Conservation (phyloP, 2,797 vertebrate species). For the Lepus townsendii region DNA sequence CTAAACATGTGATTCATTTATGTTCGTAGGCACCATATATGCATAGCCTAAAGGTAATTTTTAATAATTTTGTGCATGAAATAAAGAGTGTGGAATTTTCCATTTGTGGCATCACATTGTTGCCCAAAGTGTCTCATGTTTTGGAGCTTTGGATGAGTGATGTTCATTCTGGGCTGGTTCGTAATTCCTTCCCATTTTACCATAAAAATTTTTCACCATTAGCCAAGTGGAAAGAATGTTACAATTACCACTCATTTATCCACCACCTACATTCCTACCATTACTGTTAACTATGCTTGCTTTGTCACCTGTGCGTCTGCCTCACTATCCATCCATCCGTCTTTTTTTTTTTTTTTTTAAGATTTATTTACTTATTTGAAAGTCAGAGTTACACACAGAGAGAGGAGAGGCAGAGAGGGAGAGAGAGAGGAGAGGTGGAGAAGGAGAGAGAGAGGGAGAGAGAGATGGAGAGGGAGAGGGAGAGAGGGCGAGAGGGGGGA, state of each 20-base stretch:
- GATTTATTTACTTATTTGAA: no score
- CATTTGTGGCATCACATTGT: neutral
- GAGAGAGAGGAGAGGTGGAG: no score
- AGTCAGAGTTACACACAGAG: no score
- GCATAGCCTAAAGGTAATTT: neutral
- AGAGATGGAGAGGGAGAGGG: no score
- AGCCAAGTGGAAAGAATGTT: neutral
- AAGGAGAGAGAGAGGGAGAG: no score
- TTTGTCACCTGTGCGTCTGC: no score
- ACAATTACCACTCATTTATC: neutral
- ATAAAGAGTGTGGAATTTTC: neutral
- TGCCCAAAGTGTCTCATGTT: neutral
- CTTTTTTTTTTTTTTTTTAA: neutral
- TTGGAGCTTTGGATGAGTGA: neutral
- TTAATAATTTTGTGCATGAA: neutral
- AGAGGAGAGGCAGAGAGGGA: no score
- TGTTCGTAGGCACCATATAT: neutral
- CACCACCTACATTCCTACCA: neutral
- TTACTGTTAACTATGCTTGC: neutral
- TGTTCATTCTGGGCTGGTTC: neutral
- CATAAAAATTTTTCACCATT: neutral
- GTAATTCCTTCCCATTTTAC: neutral
- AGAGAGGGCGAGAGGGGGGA: no score
- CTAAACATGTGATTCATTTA: neutral
- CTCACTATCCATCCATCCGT: accelerated